Evolutionary conservation across 2,113 vertebrate species (phyloP).

Genomic region (Brachypteracias leptosomus): DNA sequence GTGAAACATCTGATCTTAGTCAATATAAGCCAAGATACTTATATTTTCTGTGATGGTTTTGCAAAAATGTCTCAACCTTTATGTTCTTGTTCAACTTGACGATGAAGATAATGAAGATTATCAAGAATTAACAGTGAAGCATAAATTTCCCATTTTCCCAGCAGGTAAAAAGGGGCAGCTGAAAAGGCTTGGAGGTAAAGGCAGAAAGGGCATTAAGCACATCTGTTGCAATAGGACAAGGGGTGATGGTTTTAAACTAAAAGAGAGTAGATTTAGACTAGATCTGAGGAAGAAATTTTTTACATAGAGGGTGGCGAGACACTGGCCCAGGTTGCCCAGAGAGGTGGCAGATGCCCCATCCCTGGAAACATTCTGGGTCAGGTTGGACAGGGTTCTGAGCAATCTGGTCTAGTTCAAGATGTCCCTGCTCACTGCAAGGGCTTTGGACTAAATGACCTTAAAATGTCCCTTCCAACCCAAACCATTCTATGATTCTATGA

Average conservation of each 20-base stretch:
- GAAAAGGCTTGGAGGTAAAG: not conserved
- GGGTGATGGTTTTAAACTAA: not conserved
- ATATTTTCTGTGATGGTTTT: not conserved
- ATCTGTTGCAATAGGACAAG: not conserved
- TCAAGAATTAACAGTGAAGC: not conserved
- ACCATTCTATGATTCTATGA: not conserved
- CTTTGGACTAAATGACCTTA: fast-evolving
- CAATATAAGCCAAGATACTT: not conserved
- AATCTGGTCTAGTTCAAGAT: fast-evolving
- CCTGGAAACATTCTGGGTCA: not conserved
- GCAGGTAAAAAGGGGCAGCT: not conserved
- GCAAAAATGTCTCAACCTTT: not conserved
- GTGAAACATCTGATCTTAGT: not conserved
- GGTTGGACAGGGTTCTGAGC: fast-evolving
- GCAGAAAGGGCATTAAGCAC: not conserved
- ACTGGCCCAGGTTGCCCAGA: fast-evolving
- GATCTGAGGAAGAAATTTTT: not conserved
- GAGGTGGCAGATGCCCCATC: not conserved
- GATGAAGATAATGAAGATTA: not conserved
- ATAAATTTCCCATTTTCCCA: not conserved
- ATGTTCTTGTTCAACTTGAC: not conserved
- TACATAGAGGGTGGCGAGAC: not conserved
- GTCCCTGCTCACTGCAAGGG: not conserved
- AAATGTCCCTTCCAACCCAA: not conserved
- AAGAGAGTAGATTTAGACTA: not conserved